Percentiles rank a stretch among this genome's conserved stretches.
Evolutionary conservation across 2,888 invertebrate species (phyloP).

Genomic region (Periphyllus acericola): DNA sequence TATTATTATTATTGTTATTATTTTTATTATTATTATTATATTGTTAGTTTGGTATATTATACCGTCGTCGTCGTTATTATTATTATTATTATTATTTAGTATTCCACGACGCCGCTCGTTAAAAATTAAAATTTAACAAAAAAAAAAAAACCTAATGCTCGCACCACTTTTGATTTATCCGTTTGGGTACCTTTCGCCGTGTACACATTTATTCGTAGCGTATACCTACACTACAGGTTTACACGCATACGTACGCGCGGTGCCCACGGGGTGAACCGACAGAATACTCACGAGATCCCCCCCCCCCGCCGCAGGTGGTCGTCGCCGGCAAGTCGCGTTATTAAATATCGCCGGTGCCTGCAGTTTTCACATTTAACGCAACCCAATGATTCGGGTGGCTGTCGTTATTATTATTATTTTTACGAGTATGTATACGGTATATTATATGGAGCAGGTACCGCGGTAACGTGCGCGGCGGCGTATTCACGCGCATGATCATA

Average conservation of each 20-base stretch:
- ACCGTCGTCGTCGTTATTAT: neutral
- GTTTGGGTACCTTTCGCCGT: neutral
- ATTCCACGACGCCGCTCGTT: neutral
- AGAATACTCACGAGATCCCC: neutral
- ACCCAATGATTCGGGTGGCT: too few relatives aligned
- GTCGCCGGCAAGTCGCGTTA: neutral
- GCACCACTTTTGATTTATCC: neutral
- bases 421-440: too few relatives aligned
- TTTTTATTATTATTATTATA: neutral
- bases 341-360: too few relatives aligned
- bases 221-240: too few relatives aligned
- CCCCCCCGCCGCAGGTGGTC: neutral
- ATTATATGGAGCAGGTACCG: too few relatives aligned
- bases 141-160: neutral
- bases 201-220: too few relatives aligned
- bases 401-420: too few relatives aligned
- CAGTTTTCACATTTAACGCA: too few relatives aligned
- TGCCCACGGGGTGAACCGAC: neutral
- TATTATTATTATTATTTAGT: neutral
- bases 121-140: neutral
- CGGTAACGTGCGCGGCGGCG: too few relatives aligned
- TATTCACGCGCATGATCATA: too few relatives aligned
- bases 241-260: too few relatives aligned
- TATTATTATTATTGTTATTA: too few relatives aligned
- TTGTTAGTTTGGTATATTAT: neutral